Percentiles rank a stretch among this genome's conserved stretches.
These are phyloP conservation scores for Spea hammondii DNA, from an alignment of 2,797 vertebrate species.

Conservation along the genomic window DNA sequence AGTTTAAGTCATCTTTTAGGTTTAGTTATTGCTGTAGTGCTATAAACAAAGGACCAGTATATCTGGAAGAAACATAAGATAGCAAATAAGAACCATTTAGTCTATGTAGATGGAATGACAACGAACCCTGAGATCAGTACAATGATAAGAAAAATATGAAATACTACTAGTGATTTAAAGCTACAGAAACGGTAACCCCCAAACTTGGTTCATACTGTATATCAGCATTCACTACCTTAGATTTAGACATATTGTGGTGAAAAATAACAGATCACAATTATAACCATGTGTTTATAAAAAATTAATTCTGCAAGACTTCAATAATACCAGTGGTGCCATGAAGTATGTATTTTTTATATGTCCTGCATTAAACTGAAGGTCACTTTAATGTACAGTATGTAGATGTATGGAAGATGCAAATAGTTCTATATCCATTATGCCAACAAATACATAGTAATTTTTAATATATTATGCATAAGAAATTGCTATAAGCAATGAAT, in stretches of 20 bases:
- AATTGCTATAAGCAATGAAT: not conserved
- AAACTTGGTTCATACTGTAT: not conserved
- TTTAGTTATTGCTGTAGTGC: too few species aligned
- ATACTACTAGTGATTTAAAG: too few species aligned
- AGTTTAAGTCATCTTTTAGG: too few species aligned
- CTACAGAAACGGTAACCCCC: too few species aligned
- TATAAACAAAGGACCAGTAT: too few species aligned
- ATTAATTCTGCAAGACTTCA: conserved; percentile 18
- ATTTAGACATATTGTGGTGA: not conserved
- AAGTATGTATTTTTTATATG: conserved; percentile 25
- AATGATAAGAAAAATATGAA: too few species aligned
- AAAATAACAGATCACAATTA: not conserved
- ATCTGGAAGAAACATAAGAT: too few species aligned
- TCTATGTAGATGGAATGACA: too few species aligned
- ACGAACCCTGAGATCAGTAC: too few species aligned
- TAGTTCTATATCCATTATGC: not conserved
- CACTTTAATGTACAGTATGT: conserved; percentile 8
- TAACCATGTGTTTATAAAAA: conserved; percentile 18
- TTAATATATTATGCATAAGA: not conserved
- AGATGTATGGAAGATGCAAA: not conserved
- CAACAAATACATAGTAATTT: not conserved
- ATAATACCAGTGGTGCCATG: not conserved
- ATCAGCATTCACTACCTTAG: not conserved
- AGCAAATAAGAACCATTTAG: too few species aligned
- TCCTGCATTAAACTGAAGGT: conserved; percentile 10